These are phyloP conservation scores for Promerops cafer DNA, from an alignment of 2,113 vertebrate species.

Conservation along the genomic window DNA sequence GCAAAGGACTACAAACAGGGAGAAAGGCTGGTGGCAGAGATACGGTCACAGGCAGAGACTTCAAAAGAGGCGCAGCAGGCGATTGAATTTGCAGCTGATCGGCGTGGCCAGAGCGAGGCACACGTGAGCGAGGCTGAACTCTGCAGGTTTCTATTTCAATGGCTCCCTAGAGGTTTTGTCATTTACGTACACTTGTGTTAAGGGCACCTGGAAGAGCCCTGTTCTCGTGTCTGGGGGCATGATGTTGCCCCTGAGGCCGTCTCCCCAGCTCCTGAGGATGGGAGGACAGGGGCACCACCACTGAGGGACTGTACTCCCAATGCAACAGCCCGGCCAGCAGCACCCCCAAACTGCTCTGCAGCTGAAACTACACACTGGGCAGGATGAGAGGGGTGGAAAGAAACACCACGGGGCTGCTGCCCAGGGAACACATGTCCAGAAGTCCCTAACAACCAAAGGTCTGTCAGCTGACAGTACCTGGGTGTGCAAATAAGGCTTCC, in stretches of 20 bases:
- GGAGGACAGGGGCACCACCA: background rate
- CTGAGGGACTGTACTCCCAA: background rate
- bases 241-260: background rate
- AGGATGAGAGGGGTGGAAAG: background rate
- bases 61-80: background rate
- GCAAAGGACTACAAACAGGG: background rate
- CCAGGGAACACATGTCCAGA: background rate
- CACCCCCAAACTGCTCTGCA: background rate
- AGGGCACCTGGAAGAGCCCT: background rate
- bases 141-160: background rate
- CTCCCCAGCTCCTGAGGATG: background rate
- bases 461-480: background rate
- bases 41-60: background rate
- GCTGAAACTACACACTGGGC: background rate
- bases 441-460: background rate
- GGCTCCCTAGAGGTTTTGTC: background rate
- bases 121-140: rapidly evolving
- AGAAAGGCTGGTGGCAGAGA: background rate
- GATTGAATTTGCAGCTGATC: background rate
- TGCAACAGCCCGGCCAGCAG: background rate
- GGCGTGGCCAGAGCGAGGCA: rapidly evolving
- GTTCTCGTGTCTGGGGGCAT: background rate
- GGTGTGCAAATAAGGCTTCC: background rate
- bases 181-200: rapidly evolving
- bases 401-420: background rate